Base-by-base conservation (phyloP, 37 sponge, comb jelly and placozoan species). In the Geodia barretti region DNA sequence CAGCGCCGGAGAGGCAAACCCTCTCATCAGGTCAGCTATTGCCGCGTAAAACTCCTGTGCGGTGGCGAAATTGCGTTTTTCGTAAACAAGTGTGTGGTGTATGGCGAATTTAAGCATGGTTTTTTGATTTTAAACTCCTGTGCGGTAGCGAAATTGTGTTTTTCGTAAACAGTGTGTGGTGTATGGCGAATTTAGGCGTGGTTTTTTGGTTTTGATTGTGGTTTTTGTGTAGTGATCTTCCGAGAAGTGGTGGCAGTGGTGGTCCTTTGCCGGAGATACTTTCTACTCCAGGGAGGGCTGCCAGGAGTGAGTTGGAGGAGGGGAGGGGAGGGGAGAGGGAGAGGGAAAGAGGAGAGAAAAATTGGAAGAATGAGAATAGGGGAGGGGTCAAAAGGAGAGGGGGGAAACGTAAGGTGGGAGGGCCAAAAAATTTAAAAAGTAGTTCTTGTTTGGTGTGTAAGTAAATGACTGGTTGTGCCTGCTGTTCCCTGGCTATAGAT, bases 321-420 rank as follows among this genome's bases (percentile, higher is more conserved):
- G 74, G 35, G 74, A 37, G 74, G 35, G 74, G 29, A 42, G 35
- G 74, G 47, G 74, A 43, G 54, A n/a, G n/a, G n/a, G n/a, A n/a
- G 54, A 47, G 54, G 7, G 54, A 47, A 47, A 14, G 11, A 14
- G 54, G 54, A 14, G 14, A 47, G 54, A 14, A 14, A 47, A 47
- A 17, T 47, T 47, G 54, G 7, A n/a, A n/a, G n/a, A 14, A 17
- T 47, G 54, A 47, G 54, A 47, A 14, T 47, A 23, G 33, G 72
- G 34, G 72, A 8, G 72, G 34, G 72, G 5, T 29, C 3, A 34
- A 8, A 4, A 4, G 38, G 33, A 34, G 38, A 4, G 31, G 75
- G 14, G 75, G 4, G 54, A 38, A 24, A 74, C 2, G 41, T 23
- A 74, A 28, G 41, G 54, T n/a, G n/a, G n/a, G n/a, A n/a, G n/a